These are phyloP conservation scores for Ceryle rudis DNA, from an alignment of 2,797 vertebrate species.

Conservation along the genomic window DNA sequence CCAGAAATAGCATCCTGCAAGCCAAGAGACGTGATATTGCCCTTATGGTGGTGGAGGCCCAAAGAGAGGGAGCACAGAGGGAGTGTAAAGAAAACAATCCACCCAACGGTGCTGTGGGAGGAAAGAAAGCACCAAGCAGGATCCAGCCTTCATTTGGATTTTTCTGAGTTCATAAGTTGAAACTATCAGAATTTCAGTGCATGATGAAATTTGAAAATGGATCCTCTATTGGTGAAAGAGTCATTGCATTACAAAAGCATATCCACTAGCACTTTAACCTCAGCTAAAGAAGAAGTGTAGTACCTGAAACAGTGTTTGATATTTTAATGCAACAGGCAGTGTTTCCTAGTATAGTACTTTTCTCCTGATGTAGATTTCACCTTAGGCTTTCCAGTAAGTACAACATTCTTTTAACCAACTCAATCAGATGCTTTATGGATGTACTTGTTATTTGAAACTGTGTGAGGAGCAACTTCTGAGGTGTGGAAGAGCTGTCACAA, in stretches of 20 bases:
- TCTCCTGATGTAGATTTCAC: neutral
- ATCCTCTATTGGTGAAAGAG: neutral
- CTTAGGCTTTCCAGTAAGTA: neutral
- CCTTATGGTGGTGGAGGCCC: constrained; percentile 21
- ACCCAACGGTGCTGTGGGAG: rapidly evolving
- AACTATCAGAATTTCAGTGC: neutral
- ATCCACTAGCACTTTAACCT: neutral
- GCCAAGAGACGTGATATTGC: constrained; percentile 45
- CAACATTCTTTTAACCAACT: neutral
- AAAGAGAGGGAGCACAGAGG: neutral
- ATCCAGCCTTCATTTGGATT: neutral
- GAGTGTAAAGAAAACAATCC: constrained; percentile 24
- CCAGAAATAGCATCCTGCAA: constrained; percentile 57
- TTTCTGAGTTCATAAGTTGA: neutral
- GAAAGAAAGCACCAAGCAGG: neutral
- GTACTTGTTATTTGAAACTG: neutral
- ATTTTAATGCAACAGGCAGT: neutral
- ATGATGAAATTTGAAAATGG: neutral
- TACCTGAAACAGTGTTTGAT: neutral
- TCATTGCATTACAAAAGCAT: neutral
- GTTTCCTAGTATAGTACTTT: neutral
- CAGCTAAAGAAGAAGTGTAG: neutral
- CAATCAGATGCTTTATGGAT: neutral
- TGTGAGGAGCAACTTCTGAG: neutral
- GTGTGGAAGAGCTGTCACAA: neutral